Conservation (phyloP, 2,797 vertebrate species). For the Halcyon leucocephala region DNA sequence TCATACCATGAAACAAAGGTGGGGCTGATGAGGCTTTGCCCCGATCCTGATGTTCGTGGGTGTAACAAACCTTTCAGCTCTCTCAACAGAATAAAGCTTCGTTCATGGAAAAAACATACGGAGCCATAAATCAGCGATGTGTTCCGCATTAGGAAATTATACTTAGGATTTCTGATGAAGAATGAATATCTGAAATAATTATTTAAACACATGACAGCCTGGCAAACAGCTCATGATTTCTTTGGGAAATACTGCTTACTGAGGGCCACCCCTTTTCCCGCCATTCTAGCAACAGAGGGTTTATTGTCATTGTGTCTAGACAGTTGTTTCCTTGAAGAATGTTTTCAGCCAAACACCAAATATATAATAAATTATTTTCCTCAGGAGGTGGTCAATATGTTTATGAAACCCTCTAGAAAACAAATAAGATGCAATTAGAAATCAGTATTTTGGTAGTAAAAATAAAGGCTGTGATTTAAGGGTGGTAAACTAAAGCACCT, state of each 20-base stretch:
- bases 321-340: slow-evolving; percentile 56
- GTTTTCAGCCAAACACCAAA: slow-evolving; percentile 42
- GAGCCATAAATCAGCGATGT: neutral
- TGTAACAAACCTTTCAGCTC: neutral
- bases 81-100: neutral
- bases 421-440: neutral
- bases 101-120: neutral
- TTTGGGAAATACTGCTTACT: slow-evolving; percentile 49
- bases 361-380: slow-evolving; percentile 21
- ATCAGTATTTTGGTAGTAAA: neutral
- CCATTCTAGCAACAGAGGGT: slow-evolving; percentile 48
- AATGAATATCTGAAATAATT: slow-evolving; percentile 60
- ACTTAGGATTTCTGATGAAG: slow-evolving; percentile 34
- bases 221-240: slow-evolving; percentile 16
- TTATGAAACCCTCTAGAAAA: slow-evolving; percentile 20
- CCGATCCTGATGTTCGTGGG: neutral
- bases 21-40: neutral
- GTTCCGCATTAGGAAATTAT: slow-evolving; percentile 18
- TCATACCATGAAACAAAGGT: neutral
- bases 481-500: neutral
- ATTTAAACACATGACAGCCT: slow-evolving; percentile 57
- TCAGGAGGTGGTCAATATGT: neutral
- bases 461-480: neutral
- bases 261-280: slow-evolving; percentile 22
- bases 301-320: slow-evolving; percentile 58